Evolutionary conservation across 2,797 vertebrate species (phyloP).

Genomic region (Acrossocheilus fasciatus): DNA sequence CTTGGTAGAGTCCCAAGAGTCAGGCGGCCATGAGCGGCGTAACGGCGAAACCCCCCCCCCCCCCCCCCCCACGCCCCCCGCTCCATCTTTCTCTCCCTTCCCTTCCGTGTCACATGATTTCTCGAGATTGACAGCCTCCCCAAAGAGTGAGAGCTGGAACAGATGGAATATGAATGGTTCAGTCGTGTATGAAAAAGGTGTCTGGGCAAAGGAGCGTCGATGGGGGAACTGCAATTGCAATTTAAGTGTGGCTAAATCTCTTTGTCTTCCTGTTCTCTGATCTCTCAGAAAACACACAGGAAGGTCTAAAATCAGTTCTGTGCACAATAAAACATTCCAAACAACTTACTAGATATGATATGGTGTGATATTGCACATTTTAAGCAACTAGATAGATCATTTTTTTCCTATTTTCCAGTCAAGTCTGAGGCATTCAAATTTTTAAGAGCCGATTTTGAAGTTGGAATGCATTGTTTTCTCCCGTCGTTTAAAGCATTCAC

Average conservation of each 20-base stretch:
- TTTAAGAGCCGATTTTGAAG: not conserved
- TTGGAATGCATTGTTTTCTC: not conserved
- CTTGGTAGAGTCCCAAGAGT: conserved; percentile 91
- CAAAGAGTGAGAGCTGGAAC: conserved; percentile 93
- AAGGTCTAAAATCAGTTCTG: conserved; percentile 34
- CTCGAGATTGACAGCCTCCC: conserved; percentile 97
- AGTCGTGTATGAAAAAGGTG: conserved; percentile 94
- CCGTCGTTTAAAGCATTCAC: not conserved
- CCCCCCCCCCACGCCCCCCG: not conserved
- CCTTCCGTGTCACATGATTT: conserved; percentile 87
- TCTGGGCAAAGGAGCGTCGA: conserved; percentile 76
- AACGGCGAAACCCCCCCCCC: conserved; percentile 70
- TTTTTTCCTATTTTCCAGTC: not conserved
- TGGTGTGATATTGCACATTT: conserved; percentile 23
- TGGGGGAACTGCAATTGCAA: conserved; percentile 73
- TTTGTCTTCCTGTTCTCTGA: conserved; percentile 63
- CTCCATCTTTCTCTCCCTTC: conserved; percentile 70
- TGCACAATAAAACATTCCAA: conserved; percentile 1
- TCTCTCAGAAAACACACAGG: conserved; percentile 41
- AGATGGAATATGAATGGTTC: conserved; percentile 99
- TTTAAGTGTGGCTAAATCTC: conserved; percentile 77
- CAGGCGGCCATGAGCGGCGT: conserved; percentile 82
- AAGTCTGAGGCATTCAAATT: not conserved
- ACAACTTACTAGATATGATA: conserved; percentile 17
- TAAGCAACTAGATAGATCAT: not conserved